These are phyloP conservation scores for Darevskia nairensis DNA, from an alignment of 2,797 vertebrate genomes.

Conservation along the genomic window DNA sequence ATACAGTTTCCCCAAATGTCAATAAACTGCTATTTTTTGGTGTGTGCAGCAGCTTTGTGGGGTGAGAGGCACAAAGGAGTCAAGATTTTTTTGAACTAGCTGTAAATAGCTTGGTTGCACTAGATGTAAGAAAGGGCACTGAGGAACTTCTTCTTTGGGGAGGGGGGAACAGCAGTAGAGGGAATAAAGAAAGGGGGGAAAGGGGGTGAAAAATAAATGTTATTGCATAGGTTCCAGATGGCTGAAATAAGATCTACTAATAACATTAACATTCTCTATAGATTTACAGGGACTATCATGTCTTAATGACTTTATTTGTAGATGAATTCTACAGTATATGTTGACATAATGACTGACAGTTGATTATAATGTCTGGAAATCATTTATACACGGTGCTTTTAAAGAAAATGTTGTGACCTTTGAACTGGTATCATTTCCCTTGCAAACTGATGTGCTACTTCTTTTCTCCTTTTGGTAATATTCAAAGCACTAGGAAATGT, in stretches of 20 bases:
- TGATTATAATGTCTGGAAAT: not conserved
- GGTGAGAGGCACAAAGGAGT: too few relatives aligned
- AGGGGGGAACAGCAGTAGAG: not conserved
- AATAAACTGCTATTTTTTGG: not conserved
- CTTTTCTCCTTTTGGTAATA: constrained; percentile 4
- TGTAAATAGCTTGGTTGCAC: constrained; percentile 18
- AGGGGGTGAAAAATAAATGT: constrained; percentile 41
- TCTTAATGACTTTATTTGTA: constrained; percentile 11
- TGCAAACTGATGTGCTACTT: constrained; percentile 10
- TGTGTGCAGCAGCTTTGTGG: not conserved
- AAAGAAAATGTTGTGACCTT: not conserved
- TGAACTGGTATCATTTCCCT: not conserved
- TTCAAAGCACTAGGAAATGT: not conserved
- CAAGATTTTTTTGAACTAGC: not conserved
- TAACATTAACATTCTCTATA: constrained; percentile 22
- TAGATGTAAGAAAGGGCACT: constrained; percentile 14
- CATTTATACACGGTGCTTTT: not conserved
- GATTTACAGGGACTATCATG: not conserved
- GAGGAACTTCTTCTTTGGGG: constrained; percentile 13
- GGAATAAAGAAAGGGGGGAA: constrained; percentile 31
- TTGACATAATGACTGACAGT: constrained; percentile 8
- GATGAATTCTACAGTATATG: not conserved
- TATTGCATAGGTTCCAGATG: constrained; percentile 55
- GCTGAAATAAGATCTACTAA: constrained; percentile 42
- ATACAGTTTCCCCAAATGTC: not conserved